A percentile compares a stretch with the other conserved stretches of the same genome.
phyloP scores from a whole-genome alignment of 92 coral and sea anemone species.

The Zoanthus sansibaricus region DNA sequence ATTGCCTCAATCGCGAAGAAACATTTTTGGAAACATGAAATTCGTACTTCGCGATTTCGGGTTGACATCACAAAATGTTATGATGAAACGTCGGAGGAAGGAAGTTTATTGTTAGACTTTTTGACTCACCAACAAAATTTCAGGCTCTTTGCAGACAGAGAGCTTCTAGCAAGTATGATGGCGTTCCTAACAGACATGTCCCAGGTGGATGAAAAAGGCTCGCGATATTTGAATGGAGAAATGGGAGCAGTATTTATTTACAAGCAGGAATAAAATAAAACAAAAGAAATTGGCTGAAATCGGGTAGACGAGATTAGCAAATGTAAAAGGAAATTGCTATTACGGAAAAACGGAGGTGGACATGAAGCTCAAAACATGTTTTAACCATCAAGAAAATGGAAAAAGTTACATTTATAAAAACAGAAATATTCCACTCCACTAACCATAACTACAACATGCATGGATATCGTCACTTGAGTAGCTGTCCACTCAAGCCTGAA shows the following conservation, averaged over 20 bases:
- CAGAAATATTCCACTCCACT: too few relatives aligned
- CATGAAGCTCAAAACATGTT: background rate
- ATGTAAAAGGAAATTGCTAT: background rate
- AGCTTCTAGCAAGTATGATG: slow-evolving; percentile 42
- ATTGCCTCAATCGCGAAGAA: slow-evolving; percentile 61
- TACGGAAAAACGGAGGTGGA: background rate
- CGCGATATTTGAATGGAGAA: slow-evolving; percentile 41
- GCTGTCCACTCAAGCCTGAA: too few relatives aligned
- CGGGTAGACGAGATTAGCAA: background rate
- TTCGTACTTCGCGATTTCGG: slow-evolving; percentile 55
- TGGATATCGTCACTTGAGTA: too few relatives aligned
- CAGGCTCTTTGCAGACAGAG: slow-evolving; percentile 38
- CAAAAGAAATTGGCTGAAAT: background rate
- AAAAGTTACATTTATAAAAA: too few relatives aligned
- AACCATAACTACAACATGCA: too few relatives aligned
- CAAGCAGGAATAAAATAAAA: slow-evolving; percentile 27
- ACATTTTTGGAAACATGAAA: slow-evolving; percentile 56
- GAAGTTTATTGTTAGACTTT: slow-evolving; percentile 40
- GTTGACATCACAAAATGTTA: slow-evolving; percentile 63
- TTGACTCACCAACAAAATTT: slow-evolving; percentile 45
- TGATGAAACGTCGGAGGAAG: slow-evolving; percentile 50
- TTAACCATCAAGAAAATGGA: background rate
- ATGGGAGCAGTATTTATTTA: slow-evolving; percentile 49
- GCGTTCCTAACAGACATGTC: slow-evolving; percentile 46
- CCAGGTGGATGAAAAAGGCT: slow-evolving; percentile 36